Base-by-base conservation (phyloP, 2,888 invertebrate genomes). In the Germaria angustata region DNA sequence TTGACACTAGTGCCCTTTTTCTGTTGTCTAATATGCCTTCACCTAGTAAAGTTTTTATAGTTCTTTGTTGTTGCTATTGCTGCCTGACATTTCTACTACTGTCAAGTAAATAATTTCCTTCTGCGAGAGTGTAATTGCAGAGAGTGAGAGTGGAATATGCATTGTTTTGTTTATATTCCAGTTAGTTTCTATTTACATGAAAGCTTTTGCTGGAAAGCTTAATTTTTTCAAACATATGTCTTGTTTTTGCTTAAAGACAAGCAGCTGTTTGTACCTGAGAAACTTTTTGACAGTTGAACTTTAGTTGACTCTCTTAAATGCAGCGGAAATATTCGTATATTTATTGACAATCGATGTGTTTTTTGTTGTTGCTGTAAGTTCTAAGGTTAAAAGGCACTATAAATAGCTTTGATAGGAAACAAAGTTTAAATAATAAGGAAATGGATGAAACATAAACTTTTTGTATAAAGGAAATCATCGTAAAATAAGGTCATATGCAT, bases 121-220 rank as follows among this genome's bases (percentile, higher is more conserved):
- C 28, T 28, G 28, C 6, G 6, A 28, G 28, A 28, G 28, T 28
- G n/a, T 28, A 28, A 28, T 28, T 28, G 6, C 2, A 44, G 39
- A 72, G 51, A 72, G 72, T 36, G 66, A 76, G 65, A 72, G 61
- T 44, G 20, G 28, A 41, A n/a, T n/a, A 20, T 66, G 15, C 41
- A 51, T 66, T 57, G 49, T 82, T 82, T 78, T 82, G 79, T 79
- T 82, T 82, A 82, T 71, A 71, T 79, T 82, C 79, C 82, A 82
- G 65, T 71, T 44, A 59, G 36, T 65, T 53, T 51, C 49, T 78
- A 41, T 81, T 77, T 41, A 46, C 32, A 24, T 22, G 0, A 49
- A 57, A 79, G 82, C 79, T 82, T 66, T 75, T 1, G 15, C 17
- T 49, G 39, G n/a, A 68, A 68, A 68, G 49, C 68, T 68, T 51